phyloP scores from a whole-genome alignment of 2,113 vertebrate genomes.

The Platichthys flesus region DNA sequence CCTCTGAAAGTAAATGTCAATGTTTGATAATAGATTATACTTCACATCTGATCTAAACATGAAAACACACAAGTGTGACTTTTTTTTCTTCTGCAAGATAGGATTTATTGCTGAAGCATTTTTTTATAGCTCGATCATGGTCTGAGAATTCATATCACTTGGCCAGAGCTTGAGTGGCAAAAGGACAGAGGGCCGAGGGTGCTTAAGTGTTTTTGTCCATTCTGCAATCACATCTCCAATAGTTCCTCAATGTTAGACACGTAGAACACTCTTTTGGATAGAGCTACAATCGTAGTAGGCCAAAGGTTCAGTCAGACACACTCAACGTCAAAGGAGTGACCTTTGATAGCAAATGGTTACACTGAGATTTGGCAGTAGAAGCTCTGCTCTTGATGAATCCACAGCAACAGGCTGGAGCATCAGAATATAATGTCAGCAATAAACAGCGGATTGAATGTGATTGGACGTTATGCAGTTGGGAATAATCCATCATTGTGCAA shows the following conservation, averaged over 20 bases:
- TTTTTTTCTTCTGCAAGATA: neutral
- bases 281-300: neutral
- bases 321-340: neutral
- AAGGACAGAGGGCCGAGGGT: too few species aligned
- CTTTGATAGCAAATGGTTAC: neutral
- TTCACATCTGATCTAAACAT: neutral
- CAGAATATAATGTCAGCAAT: neutral
- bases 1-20: neutral
- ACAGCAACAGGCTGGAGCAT: neutral
- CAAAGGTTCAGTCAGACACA: constrained; percentile 6
- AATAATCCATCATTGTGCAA: too few species aligned
- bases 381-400: neutral
- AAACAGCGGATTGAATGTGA: neutral
- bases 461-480: neutral
- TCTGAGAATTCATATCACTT: neutral
- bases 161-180: neutral
- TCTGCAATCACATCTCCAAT: neutral
- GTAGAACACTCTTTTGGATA: neutral
- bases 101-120: too few species aligned
- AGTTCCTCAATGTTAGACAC: neutral
- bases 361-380: neutral
- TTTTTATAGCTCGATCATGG: neutral
- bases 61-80: neutral
- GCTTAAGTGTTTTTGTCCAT: neutral
- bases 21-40: neutral